phyloP scores from a whole-genome alignment of 1,140 invertebrate genomes.

The Drosophila cardini region DNA sequence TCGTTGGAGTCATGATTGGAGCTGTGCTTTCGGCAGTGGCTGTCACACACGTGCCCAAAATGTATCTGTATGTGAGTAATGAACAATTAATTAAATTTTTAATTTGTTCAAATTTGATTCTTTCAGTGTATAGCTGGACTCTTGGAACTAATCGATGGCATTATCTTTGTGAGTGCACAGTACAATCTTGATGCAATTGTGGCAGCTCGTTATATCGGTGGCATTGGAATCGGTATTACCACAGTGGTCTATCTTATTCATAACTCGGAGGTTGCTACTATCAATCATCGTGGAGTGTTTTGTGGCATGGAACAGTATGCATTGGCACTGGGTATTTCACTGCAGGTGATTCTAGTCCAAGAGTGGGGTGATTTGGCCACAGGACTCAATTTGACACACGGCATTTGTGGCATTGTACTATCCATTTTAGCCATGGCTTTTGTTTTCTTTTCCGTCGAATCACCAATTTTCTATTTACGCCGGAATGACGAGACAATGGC shows the following conservation, averaged over 20 bases:
- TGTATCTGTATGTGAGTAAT: slow-evolving; percentile 48
- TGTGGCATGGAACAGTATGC: slow-evolving; percentile 47
- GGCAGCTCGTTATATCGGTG: slow-evolving; percentile 57
- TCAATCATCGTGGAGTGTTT: slow-evolving; percentile 39
- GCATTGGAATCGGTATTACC: slow-evolving; percentile 47
- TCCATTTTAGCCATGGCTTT: slow-evolving; percentile 28
- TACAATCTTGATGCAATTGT: slow-evolving; percentile 42
- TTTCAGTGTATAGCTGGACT: slow-evolving; percentile 33
- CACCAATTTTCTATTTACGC: slow-evolving; percentile 63
- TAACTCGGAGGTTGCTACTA: slow-evolving; percentile 40
- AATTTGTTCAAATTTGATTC: not conserved
- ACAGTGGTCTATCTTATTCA: slow-evolving; percentile 57
- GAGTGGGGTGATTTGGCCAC: slow-evolving; percentile 40
- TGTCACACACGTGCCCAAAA: slow-evolving; percentile 33
- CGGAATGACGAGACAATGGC: slow-evolving; percentile 65
- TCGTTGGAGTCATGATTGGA: slow-evolving; percentile 57
- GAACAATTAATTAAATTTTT: not conserved
- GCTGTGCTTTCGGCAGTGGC: slow-evolving; percentile 34
- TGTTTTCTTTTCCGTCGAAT: slow-evolving; percentile 47
- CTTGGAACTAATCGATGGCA: slow-evolving; percentile 46
- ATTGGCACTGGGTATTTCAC: slow-evolving; percentile 50
- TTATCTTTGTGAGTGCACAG: slow-evolving; percentile 45
- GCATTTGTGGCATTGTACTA: slow-evolving; percentile 68
- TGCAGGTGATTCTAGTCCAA: slow-evolving; percentile 64
- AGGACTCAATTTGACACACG: slow-evolving; percentile 57